Percentiles rank a stretch among this genome's conserved stretches.
These are phyloP conservation scores for Shargacucullia verbasci DNA, from an alignment of 2,888 invertebrate genomes.

Conservation along the genomic window DNA sequence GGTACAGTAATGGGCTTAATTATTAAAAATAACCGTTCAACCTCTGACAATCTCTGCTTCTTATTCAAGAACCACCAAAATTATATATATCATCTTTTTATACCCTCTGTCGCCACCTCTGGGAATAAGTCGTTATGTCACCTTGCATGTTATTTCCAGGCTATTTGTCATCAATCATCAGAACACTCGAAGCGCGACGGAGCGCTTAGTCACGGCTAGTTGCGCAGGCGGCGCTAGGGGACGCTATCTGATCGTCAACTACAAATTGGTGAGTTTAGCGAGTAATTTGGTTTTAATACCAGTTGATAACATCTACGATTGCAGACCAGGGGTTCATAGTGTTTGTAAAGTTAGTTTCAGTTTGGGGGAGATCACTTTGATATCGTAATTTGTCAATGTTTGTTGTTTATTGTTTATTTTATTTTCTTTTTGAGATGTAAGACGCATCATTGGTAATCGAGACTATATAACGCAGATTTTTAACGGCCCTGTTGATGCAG, in stretches of 20 bases:
- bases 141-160: too few species aligned
- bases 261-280: constrained; percentile 47
- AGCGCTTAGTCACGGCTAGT: constrained; percentile 63
- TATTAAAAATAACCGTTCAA: too few species aligned
- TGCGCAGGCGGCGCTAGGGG: constrained; percentile 44
- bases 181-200: constrained; percentile 22
- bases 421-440: too few species aligned
- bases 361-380: constrained; percentile 29
- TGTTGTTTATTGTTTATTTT: neutral
- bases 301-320: constrained; percentile 39
- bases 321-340: constrained; percentile 20
- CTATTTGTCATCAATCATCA: constrained; percentile 40
- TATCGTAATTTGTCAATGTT: constrained; percentile 19
- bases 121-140: neutral
- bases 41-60: too few species aligned
- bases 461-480: too few species aligned
- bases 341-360: constrained; percentile 24
- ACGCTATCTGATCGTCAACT: constrained; percentile 51
- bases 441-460: too few species aligned
- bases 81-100: too few species aligned
- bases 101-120: neutral
- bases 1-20: too few species aligned
- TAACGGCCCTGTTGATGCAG: too few species aligned
- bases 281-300: constrained; percentile 47
- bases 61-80: too few species aligned